Base-by-base conservation (phyloP, 2,797 vertebrate genomes). In the Scarus forsteni region DNA sequence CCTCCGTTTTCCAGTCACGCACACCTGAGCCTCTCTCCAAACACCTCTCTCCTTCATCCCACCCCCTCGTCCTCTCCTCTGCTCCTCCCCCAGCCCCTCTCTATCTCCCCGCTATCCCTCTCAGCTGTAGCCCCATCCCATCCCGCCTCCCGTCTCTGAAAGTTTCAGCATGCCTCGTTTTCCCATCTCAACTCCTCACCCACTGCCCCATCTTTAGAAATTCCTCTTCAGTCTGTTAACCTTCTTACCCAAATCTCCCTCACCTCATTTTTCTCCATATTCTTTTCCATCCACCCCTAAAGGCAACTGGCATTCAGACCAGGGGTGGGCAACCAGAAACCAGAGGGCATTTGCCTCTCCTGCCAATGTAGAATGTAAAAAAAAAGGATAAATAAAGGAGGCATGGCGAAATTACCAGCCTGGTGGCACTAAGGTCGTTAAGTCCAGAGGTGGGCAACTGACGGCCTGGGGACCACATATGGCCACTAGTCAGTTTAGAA, bases 1-100 rank as follows among this genome's bases (percentile, higher is more conserved):
- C 84, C 89, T 88, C 81, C 86, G 92, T 80, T 91, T 92, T 91
- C 91, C 77, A 85, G 91, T 93, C 93, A 94, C 93, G 92, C 89
- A 90, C 92, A 92, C 89, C 90, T 91, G 91, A 90, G 85, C 79
- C 75, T 81, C 73, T 76, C 85, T 84, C 83, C 75, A 70, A 87
- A 85, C 86, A 88, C 82, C 77, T 80, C 87, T 74, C 75, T 74
- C 63, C 77, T 77, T 80, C 72, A 73, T 74, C 82, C 73, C 79
- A 53, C 61, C 83, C 44, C 52, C 75, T 54, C 70, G 49, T 66
- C 53, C 68, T 56, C 65, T 60, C 42, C 12, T 52, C 12, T 6
- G 58, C 69, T 50, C 66, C 68, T 55, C 80, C 75, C 61, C 38
- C 68, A 73, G 8, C 11, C 16, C 65, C 55, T 53, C 64, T 54